A percentile compares a stretch with the other conserved stretches of the same genome.
Conservation (phyloP, 2,888 invertebrate genomes). For the Hypsopygia costalis region DNA sequence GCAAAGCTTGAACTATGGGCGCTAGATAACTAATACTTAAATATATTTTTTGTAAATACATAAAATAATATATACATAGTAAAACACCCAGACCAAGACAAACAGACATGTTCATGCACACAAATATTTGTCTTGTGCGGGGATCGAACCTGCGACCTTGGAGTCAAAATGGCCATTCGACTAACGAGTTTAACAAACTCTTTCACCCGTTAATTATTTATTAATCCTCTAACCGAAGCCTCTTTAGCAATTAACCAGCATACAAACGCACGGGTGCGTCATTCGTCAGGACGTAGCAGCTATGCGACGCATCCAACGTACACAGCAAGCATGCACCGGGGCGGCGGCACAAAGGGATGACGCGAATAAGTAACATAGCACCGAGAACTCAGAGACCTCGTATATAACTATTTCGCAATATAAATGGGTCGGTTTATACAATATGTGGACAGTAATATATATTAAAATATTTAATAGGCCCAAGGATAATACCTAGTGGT, state of each 20-base stretch:
- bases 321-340: constrained; percentile 18
- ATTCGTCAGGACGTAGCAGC: constrained; percentile 23
- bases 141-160: too few species aligned
- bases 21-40: too few species aligned
- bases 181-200: too few species aligned
- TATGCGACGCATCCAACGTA: constrained; percentile 38
- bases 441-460: constrained; percentile 18
- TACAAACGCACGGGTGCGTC: constrained; percentile 11
- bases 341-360: constrained; percentile 68
- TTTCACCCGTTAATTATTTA: neutral
- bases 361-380: constrained; percentile 64
- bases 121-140: too few species aligned
- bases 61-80: too few species aligned
- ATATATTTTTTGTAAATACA: too few species aligned
- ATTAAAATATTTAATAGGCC: neutral
- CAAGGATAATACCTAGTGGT: neutral
- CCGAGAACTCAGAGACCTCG: constrained; percentile 52
- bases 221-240: neutral
- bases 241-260: neutral
- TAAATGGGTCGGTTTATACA: constrained; percentile 54
- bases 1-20: too few species aligned
- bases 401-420: constrained; percentile 70
- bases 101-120: too few species aligned
- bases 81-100: too few species aligned
- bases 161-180: too few species aligned